Base-by-base conservation (phyloP, 2,797 vertebrate species). In the Morus bassanus region DNA sequence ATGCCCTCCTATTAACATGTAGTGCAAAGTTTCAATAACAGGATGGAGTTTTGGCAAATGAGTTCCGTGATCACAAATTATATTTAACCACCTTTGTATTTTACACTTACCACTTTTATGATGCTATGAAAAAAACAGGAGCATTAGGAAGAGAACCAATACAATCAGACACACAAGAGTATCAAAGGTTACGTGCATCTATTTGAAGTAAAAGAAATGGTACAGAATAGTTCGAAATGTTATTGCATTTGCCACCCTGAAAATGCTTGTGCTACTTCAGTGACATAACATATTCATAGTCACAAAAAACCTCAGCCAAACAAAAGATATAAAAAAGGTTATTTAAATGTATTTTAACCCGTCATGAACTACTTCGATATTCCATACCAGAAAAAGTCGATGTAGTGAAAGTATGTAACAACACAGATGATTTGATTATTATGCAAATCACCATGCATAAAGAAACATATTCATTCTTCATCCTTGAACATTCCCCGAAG, bases 401-500 rank as follows among this genome's bases (percentile, higher is more conserved):
- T 14, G 35, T 65, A 79, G 57, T 73, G 24, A 18, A 87, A 35
- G 2, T 81, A 56, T 28, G 35, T 73, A 91, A 57, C 51, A 75
- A 59, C 56, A 87, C 11, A 93, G 89, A 82, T 93, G 39, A 69
- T 74, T 87, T 78, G 5, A 92, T 87, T 79, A 54, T 83, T 86
- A 93, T 79, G 84, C 43, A 94, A 86, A 94, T 78, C 53, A 74
- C 23, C 2, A 8, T 9, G 12, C 25, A 60, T 80, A 64, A 93
- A 65, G 48, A 35, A 65, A 93, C 92, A 43, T 54, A 79, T 79
- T 72, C 56, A 59, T 95, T 89, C 78, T 87, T 88, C 75, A 87
- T 83, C 60, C 41, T 59, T 65, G 19, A 74, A 54, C 41, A 51
- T 35, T 89, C 70, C 67, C 72, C 41, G 11, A 90, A 89, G 60